Base-by-base conservation (phyloP, 1,140 invertebrate genomes). In the Solen grandis region DNA sequence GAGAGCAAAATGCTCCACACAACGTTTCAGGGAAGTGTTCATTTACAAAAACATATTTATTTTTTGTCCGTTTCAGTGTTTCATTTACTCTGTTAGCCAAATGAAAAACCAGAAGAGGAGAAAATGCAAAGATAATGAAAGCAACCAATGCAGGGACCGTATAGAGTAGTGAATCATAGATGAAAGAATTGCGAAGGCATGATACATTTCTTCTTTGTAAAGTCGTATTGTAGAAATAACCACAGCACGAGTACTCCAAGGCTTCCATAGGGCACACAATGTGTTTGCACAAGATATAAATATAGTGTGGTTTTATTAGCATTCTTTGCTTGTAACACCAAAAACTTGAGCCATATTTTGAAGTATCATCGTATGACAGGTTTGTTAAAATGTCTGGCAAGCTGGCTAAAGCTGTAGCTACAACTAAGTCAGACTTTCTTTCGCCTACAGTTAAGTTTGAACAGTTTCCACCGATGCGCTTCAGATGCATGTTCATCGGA, bases 221-320 rank as follows among this genome's bases (percentile, higher is more conserved):
- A 0, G 29, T 70, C 19, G 13, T n/a, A 27, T 69, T 70, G 62
- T 35, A 79, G 10, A 60, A 69, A 41, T 69, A 59, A 50, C 19
- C 29, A 36, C 66, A 70, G 22, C 76, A 79, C 13, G 29, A 36
- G 33, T 79, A 62, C 46, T 68, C 62, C 13, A 79, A 4, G 5
- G 76, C 76, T 33, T 79, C 65, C 10, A 79, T 13, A 2, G 76
- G 76, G 36, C 76, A 79, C n/a, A 70, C 55, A 46, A 79, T 68
- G 62, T 79, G 76, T 13, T 69, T 59, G n/a, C 76, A 79, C 22
- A 79, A 22, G 1, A 62, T 50, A 50, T 79, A 79, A 16, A 74
- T 4, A n/a, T 46, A 74, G 16, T 74, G 35, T 33, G 76, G 65
- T 1, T 57, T 29, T 19, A 79, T 79, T 22, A 55, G 46, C 16